phyloP scores from a whole-genome alignment of 2,888 invertebrate genomes.

The Athalia cordata region DNA sequence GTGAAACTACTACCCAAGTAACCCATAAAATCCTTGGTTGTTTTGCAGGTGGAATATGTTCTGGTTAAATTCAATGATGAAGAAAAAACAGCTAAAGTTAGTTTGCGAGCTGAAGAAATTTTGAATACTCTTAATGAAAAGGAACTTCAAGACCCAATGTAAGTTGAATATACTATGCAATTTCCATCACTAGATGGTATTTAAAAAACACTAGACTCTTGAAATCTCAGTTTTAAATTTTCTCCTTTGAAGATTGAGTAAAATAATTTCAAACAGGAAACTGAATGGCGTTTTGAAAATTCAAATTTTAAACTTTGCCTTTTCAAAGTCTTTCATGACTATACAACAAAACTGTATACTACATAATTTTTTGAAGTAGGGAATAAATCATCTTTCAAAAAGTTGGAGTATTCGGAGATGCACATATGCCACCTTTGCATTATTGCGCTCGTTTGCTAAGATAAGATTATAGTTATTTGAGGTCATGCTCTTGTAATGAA shows the following conservation, averaged over 20 bases:
- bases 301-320: too few relatives aligned
- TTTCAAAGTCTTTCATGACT: too few relatives aligned
- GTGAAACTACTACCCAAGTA: too few relatives aligned
- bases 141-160: conserved; percentile 86
- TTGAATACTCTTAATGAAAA: conserved; percentile 88
- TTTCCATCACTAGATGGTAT: neutral
- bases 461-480: too few relatives aligned
- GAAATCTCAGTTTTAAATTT: neutral
- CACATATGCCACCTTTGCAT: too few relatives aligned
- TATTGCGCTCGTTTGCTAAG: too few relatives aligned
- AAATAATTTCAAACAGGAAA: too few relatives aligned
- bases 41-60: conserved; percentile 91
- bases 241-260: too few relatives aligned
- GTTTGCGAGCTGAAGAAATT: conserved; percentile 89
- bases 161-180: conserved; percentile 63
- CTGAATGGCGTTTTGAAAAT: too few relatives aligned
- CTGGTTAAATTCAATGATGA: conserved; percentile 95
- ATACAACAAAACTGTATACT: too few relatives aligned
- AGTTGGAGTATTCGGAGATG: too few relatives aligned
- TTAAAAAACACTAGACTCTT: neutral
- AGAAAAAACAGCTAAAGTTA: conserved; percentile 87
- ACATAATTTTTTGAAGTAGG: neutral
- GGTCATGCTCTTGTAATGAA: too few relatives aligned
- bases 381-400: neutral
- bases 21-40: neutral